Conservation (phyloP, 1,140 invertebrate genomes). For the Caenorhabditis briggsae region DNA sequence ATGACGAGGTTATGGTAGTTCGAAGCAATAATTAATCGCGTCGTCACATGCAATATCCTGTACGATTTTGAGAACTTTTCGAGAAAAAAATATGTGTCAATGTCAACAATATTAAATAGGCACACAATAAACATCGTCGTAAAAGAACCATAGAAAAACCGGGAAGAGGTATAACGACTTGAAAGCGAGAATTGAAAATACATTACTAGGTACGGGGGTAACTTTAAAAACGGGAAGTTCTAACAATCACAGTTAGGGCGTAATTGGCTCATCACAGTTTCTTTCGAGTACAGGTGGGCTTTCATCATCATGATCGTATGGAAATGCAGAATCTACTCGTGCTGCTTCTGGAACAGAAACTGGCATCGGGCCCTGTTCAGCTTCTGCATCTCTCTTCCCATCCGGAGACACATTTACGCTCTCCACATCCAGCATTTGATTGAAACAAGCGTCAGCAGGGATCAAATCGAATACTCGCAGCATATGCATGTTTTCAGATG, state of each 20-base stretch:
- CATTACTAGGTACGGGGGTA: background rate
- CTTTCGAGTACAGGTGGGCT: constrained; percentile 7
- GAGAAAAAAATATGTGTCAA: background rate
- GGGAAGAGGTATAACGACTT: constrained; percentile 12
- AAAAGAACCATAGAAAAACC: constrained; percentile 22
- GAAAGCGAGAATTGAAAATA: background rate
- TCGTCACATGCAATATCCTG: constrained; percentile 28
- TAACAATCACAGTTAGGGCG: background rate
- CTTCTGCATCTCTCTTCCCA: background rate
- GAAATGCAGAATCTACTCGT: background rate
- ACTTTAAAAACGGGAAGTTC: background rate
- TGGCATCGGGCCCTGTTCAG: constrained; percentile 6
- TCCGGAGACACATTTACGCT: background rate
- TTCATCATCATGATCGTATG: background rate
- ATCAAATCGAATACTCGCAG: constrained; percentile 62
- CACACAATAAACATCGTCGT: constrained; percentile 27
- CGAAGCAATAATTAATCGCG: background rate
- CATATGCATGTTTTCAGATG: constrained; percentile 67
- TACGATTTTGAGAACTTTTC: background rate
- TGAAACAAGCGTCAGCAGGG: constrained; percentile 60
- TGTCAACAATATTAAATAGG: constrained; percentile 16
- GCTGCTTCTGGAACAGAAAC: background rate
- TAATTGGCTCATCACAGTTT: constrained; percentile 1
- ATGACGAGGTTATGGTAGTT: constrained; percentile 27
- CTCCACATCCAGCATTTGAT: constrained; percentile 59